Evolutionary conservation across 2,888 invertebrate species (phyloP).

Genomic region (Mimachlamys varia): DNA sequence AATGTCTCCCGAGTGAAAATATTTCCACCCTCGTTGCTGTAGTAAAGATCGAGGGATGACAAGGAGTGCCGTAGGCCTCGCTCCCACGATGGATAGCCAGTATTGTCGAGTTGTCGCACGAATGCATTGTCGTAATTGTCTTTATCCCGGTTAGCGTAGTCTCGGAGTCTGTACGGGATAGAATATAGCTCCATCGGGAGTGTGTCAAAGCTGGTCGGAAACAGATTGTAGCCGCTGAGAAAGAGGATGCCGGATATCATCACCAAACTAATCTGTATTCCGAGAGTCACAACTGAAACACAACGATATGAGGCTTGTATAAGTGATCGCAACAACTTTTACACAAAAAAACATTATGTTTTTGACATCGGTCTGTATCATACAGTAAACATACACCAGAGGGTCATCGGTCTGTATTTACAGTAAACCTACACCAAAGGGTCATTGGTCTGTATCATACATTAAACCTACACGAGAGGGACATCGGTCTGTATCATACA

Average conservation of each 20-base stretch:
- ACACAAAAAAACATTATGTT: not conserved
- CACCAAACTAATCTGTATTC: slow-evolving; percentile 58
- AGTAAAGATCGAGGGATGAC: slow-evolving; percentile 62
- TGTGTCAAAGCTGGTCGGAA: slow-evolving; percentile 67
- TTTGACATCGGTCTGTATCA: too few species aligned
- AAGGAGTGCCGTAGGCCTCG: slow-evolving; percentile 48
- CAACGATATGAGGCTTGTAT: not conserved
- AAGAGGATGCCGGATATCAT: slow-evolving; percentile 58
- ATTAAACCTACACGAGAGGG: too few species aligned
- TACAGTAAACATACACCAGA: too few species aligned
- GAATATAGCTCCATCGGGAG: slow-evolving; percentile 69
- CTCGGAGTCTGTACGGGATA: slow-evolving; percentile 64
- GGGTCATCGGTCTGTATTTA: too few species aligned
- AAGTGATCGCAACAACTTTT: not conserved
- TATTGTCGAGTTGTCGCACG: slow-evolving; percentile 51
- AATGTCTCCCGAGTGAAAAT: slow-evolving; percentile 68
- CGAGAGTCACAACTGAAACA: slow-evolving; percentile 62
- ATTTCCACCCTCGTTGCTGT: slow-evolving; percentile 64
- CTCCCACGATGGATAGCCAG: slow-evolving; percentile 41
- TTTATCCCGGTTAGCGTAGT: slow-evolving; percentile 63
- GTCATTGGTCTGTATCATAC: too few species aligned
- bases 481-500: too few species aligned
- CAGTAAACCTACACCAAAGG: too few species aligned
- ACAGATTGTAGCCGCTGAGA: slow-evolving; percentile 62
- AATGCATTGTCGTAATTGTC: slow-evolving; percentile 55